These are phyloP conservation scores for Oenanthe oenanthe DNA, from an alignment of 2,113 vertebrate genomes.

Conservation along the genomic window DNA sequence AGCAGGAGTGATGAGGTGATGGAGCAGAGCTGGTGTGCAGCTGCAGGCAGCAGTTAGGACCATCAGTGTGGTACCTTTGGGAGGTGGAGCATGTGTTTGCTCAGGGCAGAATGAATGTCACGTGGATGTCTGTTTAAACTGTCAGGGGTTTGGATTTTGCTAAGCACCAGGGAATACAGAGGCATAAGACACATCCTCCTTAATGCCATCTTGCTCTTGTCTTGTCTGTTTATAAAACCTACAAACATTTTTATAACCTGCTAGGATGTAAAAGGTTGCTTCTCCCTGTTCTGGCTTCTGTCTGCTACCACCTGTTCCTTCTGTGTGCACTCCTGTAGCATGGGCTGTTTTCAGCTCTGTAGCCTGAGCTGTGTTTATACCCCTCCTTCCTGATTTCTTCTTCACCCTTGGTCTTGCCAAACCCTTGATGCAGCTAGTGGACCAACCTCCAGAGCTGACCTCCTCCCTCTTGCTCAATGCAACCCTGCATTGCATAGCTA, in stretches of 20 bases:
- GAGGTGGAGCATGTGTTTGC: background rate
- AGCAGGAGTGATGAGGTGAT: background rate
- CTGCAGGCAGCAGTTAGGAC: background rate
- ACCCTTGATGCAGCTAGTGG: background rate
- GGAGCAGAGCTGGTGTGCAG: background rate
- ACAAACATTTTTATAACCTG: background rate
- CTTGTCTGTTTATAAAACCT: background rate
- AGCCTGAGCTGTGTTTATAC: background rate
- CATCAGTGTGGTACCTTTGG: background rate
- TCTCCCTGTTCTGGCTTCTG: background rate
- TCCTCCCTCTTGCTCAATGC: background rate
- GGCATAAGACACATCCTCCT: background rate
- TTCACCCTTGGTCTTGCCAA: background rate
- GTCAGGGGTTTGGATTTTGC: background rate
- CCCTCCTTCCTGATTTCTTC: background rate
- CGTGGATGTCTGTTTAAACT: background rate
- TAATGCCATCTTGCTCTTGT: background rate
- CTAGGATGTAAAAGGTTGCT: background rate
- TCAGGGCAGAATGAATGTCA: background rate
- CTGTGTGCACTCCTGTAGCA: accelerated
- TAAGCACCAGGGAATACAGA: background rate
- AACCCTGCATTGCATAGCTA: background rate
- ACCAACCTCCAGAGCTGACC: accelerated
- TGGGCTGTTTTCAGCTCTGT: background rate
- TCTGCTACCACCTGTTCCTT: background rate